Percentiles rank a stretch among this genome's conserved stretches.
phyloP scores from a whole-genome alignment of 1,140 invertebrate species.

The Caenorhabditis briggsae region DNA sequence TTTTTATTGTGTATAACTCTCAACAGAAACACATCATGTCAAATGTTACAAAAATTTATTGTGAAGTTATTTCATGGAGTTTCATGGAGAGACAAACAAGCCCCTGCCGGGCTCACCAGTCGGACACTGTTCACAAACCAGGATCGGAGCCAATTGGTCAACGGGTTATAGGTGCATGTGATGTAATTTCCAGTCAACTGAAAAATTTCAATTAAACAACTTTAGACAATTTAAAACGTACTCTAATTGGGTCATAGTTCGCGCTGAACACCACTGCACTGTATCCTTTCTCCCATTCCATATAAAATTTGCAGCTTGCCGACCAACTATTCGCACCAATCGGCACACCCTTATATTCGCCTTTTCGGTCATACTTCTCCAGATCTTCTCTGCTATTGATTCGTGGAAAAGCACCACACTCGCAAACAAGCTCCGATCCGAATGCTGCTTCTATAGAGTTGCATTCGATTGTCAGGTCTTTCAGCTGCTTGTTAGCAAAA shows the following conservation, averaged over 20 bases:
- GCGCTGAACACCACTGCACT: not conserved
- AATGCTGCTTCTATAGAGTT: not conserved
- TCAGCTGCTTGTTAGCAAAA: not conserved
- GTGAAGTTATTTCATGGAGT: too few species aligned
- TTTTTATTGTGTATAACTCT: too few species aligned
- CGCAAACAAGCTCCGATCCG: not conserved
- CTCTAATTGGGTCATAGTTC: not conserved
- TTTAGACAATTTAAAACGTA: not conserved
- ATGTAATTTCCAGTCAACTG: not conserved
- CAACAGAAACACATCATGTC: too few species aligned
- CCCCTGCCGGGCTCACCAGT: not conserved
- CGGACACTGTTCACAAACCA: not conserved
- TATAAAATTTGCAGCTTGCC: not conserved
- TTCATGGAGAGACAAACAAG: not conserved
- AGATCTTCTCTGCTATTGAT: not conserved
- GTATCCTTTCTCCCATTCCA: not conserved
- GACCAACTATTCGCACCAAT: not conserved
- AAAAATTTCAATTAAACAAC: not conserved
- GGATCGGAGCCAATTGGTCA: not conserved
- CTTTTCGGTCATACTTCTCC: not conserved
- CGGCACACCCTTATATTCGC: not conserved
- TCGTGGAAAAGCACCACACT: not conserved
- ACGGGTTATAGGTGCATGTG: not conserved
- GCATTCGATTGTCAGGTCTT: not conserved
- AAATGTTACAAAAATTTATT: too few species aligned